Base-by-base conservation (phyloP, 2,888 invertebrate genomes). In the Digitonthophagus gazella region DNA sequence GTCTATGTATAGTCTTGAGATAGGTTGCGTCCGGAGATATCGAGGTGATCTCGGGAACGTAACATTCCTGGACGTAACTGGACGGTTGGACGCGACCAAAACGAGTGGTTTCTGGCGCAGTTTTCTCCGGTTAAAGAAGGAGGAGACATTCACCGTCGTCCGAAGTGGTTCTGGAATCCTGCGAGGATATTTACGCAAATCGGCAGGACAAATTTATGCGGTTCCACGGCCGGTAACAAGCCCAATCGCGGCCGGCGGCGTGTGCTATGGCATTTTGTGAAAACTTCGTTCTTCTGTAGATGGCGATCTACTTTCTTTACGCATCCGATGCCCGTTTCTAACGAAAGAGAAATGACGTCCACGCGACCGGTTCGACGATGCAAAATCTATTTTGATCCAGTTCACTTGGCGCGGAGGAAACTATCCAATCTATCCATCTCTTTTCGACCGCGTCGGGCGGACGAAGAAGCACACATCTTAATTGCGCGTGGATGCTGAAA, bases 311-410 rank as follows among this genome's bases (percentile, higher is more conserved):
- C 61, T 61, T 61, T 61, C 61, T 61, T 44, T 61, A 61, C 61
- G 61, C 61, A 61, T 61, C 61, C 61, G 28, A 44, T 61, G 61
- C 18, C 20, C 61, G 20, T 61, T 61, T 61, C 61, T 61, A 61
- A 61, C 61, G 61, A 61, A 61, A 61, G 61, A 61, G 61, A 61
- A 61, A 61, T 61, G 61, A 61, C 61, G 28, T 44, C 28, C 28
- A 44, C 28, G 28, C 28, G 28, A 44, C 28, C 28, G 28, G 28
- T 44, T 44, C 28, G 28, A 44, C 28, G 28, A 44, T 44, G 28
- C 28, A 44, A 44, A 44, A 44, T 44, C 28, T 44, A 44, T 44
- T 44, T 44, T 44, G 28, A 44, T 44, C 28, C 28, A 44, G 28
- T 44, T 44, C 28, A 44, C 28, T 44, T 44, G 28, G 8, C 6